Evolutionary conservation across 2,888 invertebrate genomes (phyloP).

Genomic region (Diplolepis rosae): DNA sequence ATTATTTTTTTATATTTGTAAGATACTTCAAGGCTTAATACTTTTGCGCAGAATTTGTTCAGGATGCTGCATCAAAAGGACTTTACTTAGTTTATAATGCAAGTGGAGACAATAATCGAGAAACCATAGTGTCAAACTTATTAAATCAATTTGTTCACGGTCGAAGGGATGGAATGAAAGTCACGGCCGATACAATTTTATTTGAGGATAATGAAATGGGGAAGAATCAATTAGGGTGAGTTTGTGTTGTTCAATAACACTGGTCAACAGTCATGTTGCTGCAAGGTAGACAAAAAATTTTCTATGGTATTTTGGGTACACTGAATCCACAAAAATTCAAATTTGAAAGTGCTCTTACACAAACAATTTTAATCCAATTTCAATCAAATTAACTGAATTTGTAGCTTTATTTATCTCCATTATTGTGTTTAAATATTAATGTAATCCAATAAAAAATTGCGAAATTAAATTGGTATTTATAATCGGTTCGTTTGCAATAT

Average conservation of each 20-base stretch:
- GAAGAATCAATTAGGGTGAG: conserved; percentile 88
- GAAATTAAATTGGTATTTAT: not conserved
- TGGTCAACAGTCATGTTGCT: too few relatives aligned
- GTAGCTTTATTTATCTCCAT: too few relatives aligned
- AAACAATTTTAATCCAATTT: too few relatives aligned
- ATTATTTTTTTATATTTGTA: conserved; percentile 10
- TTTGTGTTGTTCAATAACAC: too few relatives aligned
- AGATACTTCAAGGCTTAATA: not conserved
- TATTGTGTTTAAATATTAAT: too few relatives aligned
- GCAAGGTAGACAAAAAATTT: too few relatives aligned
- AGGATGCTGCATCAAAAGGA: conserved; percentile 94
- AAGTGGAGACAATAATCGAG: conserved; percentile 82
- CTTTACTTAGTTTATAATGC: conserved; percentile 90
- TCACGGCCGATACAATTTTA: conserved; percentile 87
- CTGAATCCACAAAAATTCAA: too few relatives aligned
- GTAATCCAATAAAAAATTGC: conserved; percentile 7
- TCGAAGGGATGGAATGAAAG: conserved; percentile 82
- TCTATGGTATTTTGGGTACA: too few relatives aligned
- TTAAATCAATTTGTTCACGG: conserved; percentile 90
- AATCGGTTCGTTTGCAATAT: too few relatives aligned
- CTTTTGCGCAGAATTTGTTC: conserved; percentile 84
- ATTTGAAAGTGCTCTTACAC: too few relatives aligned
- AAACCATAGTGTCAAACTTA: conserved; percentile 84
- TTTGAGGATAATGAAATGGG: conserved; percentile 93
- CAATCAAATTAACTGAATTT: too few relatives aligned